Evolutionary conservation across 2,797 vertebrate species (phyloP).

Genomic region (Platalea minor): DNA sequence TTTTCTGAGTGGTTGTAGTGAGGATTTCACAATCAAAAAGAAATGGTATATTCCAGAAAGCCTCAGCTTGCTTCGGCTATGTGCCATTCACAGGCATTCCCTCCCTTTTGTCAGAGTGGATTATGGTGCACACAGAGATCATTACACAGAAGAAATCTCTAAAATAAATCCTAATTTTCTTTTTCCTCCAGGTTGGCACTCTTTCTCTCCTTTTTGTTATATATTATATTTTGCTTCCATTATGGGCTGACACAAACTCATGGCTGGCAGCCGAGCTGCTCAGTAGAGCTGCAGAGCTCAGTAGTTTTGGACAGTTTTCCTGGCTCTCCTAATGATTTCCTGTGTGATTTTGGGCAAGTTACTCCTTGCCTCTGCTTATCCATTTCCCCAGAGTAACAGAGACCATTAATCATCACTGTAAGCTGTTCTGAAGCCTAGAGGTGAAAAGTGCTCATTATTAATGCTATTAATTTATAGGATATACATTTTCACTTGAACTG

Average conservation of each 20-base stretch:
- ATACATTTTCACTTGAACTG: neutral
- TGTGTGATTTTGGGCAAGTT: neutral
- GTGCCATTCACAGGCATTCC: neutral
- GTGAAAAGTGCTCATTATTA: conserved; percentile 6
- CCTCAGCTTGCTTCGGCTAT: neutral
- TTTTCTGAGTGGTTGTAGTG: neutral
- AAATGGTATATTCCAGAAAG: neutral
- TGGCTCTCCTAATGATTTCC: neutral
- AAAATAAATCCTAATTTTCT: neutral
- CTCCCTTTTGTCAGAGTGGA: neutral
- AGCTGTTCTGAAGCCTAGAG: neutral
- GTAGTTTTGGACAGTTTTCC: neutral
- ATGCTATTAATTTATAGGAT: neutral
- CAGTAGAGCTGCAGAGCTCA: neutral
- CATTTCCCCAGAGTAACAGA: neutral
- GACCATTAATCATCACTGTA: neutral
- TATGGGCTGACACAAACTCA: neutral
- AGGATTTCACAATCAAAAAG: neutral
- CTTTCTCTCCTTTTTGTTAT: neutral
- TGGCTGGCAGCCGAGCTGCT: neutral
- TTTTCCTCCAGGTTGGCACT: neutral
- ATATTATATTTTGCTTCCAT: neutral
- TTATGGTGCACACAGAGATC: neutral
- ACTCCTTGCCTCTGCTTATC: neutral
- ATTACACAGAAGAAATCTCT: neutral